These are phyloP conservation scores for Schizopygopsis pylzovi DNA, from an alignment of 2,797 vertebrate genomes.

Conservation along the genomic window DNA sequence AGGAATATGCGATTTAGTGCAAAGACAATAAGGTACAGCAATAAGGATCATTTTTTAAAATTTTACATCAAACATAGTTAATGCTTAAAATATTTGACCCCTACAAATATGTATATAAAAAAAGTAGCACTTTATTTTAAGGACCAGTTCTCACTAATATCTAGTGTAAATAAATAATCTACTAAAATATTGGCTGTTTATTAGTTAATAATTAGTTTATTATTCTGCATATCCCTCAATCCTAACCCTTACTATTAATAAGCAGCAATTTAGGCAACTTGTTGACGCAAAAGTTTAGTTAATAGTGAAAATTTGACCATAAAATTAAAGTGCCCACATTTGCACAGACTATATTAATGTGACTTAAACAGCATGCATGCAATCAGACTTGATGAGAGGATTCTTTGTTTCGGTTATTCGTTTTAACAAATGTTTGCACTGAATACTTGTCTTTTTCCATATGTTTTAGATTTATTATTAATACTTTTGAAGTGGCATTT, in stretches of 20 bases:
- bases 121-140: neutral
- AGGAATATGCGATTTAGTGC: neutral
- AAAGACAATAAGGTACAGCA: neutral
- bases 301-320: neutral
- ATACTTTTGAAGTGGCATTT: slow-evolving; percentile 53
- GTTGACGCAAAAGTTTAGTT: neutral
- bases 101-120: neutral
- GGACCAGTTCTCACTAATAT: neutral
- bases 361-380: neutral
- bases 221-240: neutral
- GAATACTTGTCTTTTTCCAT: neutral
- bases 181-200: neutral
- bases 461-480: neutral
- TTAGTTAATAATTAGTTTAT: neutral
- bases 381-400: neutral
- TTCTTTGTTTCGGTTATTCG: too few relatives aligned
- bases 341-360: neutral
- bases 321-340: neutral
- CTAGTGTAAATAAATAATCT: neutral
- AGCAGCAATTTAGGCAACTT: neutral
- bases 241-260: neutral
- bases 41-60: neutral
- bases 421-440: neutral
- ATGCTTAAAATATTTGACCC: neutral
- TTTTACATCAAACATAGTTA: neutral